Percentiles rank a stretch among this genome's conserved stretches.
These are phyloP conservation scores for Rhopalosiphum nymphaeae DNA, from an alignment of 2,888 invertebrate species.

Conservation along the genomic window DNA sequence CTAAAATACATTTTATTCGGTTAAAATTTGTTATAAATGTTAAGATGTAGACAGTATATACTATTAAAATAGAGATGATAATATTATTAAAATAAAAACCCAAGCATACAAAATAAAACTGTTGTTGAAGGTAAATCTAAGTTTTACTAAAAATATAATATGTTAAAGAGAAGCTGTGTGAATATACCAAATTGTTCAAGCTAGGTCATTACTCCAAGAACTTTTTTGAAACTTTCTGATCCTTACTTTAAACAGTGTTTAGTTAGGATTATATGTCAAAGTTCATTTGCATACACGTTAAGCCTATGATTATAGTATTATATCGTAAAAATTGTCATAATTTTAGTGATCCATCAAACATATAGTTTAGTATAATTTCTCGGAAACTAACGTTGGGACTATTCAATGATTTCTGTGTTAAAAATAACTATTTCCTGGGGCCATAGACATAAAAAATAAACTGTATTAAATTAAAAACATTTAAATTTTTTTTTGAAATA, in stretches of 20 bases:
- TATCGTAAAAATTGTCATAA: background rate
- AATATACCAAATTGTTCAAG: slow-evolving; percentile 44
- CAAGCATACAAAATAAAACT: background rate
- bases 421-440: background rate
- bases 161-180: slow-evolving; percentile 4
- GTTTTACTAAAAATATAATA: slow-evolving; percentile 49
- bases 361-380: background rate
- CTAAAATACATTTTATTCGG: background rate
- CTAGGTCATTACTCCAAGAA: slow-evolving; percentile 33
- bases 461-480: background rate
- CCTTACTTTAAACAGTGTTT: slow-evolving; percentile 34
- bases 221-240: slow-evolving; percentile 38
- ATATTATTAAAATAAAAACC: background rate
- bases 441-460: background rate
- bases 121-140: slow-evolving; percentile 19
- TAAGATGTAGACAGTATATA: background rate
- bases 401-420: background rate
- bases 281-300: background rate
- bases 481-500: background rate
- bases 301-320: slow-evolving; percentile 26
- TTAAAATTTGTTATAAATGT: background rate
- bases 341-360: background rate
- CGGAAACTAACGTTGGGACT: background rate
- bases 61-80: background rate
- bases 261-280: slow-evolving; percentile 20